Evolutionary conservation across 2,797 vertebrate species (phyloP).

Genomic region (Valencia hispanica): DNA sequence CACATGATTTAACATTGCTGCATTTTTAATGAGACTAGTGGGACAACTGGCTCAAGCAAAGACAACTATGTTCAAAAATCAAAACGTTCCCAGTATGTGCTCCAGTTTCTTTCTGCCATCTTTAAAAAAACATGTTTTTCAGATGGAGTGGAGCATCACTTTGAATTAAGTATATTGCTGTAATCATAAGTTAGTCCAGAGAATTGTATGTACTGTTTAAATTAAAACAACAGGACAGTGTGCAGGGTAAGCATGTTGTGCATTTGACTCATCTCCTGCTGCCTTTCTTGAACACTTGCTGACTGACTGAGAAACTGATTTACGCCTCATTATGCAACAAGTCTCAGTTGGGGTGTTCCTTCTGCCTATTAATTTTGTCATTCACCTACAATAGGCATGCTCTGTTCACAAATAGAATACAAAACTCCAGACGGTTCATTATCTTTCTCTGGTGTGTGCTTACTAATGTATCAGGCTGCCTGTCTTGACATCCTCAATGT

Average conservation of each 20-base stretch:
- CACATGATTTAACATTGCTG: slow-evolving; percentile 14
- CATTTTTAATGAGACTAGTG: slow-evolving; percentile 30
- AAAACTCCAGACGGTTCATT: slow-evolving; percentile 78
- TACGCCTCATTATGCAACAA: slow-evolving; percentile 69
- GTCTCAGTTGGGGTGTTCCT: slow-evolving; percentile 67
- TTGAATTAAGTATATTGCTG: not conserved
- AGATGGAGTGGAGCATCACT: not conserved
- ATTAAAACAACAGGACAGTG: slow-evolving; percentile 20
- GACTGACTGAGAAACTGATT: slow-evolving; percentile 70
- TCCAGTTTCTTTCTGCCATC: slow-evolving; percentile 2
- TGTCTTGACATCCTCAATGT: slow-evolving; percentile 62
- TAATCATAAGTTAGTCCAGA: slow-evolving; percentile 2
- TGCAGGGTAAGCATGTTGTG: slow-evolving; percentile 12
- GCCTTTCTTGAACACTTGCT: slow-evolving; percentile 41
- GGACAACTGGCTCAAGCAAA: slow-evolving; percentile 9
- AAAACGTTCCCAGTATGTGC: not conserved
- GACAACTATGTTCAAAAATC: slow-evolving; percentile 5
- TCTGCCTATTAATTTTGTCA: slow-evolving; percentile 76
- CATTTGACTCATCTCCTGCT: slow-evolving; percentile 23
- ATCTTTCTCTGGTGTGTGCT: slow-evolving; percentile 68
- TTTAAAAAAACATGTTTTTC: slow-evolving; percentile 7
- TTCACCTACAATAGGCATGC: slow-evolving; percentile 71
- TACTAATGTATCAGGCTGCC: slow-evolving; percentile 61
- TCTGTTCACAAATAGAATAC: slow-evolving; percentile 77
- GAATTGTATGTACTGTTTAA: slow-evolving; percentile 1